Conservation (phyloP, 2,113 vertebrate species). For the Orthonyx spaldingii region DNA sequence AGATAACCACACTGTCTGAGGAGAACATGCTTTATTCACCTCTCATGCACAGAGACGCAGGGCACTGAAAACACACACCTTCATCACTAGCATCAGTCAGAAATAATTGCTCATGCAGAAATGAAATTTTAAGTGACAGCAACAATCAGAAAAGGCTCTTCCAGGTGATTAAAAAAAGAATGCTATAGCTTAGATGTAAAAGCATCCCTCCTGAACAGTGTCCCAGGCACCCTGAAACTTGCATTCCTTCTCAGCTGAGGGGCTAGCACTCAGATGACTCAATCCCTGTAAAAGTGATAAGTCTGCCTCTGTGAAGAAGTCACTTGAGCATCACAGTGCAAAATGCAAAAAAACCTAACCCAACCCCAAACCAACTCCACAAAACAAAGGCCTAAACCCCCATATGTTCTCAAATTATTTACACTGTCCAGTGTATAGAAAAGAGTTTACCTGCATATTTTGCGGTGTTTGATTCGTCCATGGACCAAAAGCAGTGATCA, state of each 20-base stretch:
- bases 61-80: background rate
- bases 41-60: background rate
- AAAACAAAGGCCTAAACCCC: background rate
- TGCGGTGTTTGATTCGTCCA: slow-evolving; percentile 92
- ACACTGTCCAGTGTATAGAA: background rate
- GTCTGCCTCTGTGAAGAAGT: background rate
- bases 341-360: background rate
- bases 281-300: background rate
- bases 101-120: background rate
- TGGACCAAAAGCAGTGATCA: slow-evolving; percentile 99
- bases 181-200: background rate
- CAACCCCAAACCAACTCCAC: background rate
- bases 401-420: background rate
- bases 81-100: background rate
- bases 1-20: background rate
- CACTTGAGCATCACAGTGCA: background rate
- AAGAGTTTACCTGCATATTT: slow-evolving; percentile 92
- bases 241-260: background rate
- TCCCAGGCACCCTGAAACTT: background rate
- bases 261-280: background rate
- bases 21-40: background rate
- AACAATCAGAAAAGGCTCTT: background rate
- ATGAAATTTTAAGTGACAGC: background rate
- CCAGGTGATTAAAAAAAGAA: background rate
- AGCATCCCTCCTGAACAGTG: background rate